These are phyloP conservation scores for Monochamus saltuarius DNA, from an alignment of 1,140 invertebrate genomes.

Conservation along the genomic window DNA sequence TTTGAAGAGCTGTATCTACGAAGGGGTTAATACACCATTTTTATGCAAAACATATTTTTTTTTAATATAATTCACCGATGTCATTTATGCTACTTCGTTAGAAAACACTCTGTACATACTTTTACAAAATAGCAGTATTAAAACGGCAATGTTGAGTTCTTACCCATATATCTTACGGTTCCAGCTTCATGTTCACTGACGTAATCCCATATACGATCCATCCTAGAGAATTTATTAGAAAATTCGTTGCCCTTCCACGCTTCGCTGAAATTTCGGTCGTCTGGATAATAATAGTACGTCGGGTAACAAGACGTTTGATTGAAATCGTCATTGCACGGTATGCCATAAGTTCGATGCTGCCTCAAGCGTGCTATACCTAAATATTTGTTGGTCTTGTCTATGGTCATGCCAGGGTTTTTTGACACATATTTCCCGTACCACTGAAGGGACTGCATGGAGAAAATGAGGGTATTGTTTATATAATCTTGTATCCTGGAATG, in stretches of 20 bases:
- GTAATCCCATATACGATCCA: conserved; percentile 34
- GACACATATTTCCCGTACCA: conserved; percentile 35
- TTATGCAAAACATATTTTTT: too few relatives aligned
- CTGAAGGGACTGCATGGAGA: conserved; percentile 27
- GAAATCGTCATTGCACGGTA: neutral
- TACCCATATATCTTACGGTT: conserved; percentile 21
- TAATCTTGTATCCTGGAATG: conserved; percentile 32
- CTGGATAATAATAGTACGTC: conserved; percentile 12
- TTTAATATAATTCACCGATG: too few relatives aligned
- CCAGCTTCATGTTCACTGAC: conserved; percentile 13
- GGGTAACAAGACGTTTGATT: neutral
- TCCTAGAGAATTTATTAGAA: conserved; percentile 14
- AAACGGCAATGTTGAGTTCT: too few relatives aligned
- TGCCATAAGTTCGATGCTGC: conserved; percentile 17
- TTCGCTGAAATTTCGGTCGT: conserved; percentile 23
- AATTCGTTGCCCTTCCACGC: conserved; percentile 7
- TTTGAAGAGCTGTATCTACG: too few relatives aligned
- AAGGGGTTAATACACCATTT: too few relatives aligned
- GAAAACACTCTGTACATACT: too few relatives aligned
- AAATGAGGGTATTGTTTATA: conserved; percentile 26
- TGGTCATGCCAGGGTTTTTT: conserved; percentile 32
- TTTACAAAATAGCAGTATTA: too few relatives aligned
- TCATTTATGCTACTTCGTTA: too few relatives aligned
- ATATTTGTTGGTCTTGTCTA: conserved; percentile 36
- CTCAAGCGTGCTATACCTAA: conserved; percentile 31